Conservation (phyloP, 1,140 invertebrate species). For the Meteorus sp. region DNA sequence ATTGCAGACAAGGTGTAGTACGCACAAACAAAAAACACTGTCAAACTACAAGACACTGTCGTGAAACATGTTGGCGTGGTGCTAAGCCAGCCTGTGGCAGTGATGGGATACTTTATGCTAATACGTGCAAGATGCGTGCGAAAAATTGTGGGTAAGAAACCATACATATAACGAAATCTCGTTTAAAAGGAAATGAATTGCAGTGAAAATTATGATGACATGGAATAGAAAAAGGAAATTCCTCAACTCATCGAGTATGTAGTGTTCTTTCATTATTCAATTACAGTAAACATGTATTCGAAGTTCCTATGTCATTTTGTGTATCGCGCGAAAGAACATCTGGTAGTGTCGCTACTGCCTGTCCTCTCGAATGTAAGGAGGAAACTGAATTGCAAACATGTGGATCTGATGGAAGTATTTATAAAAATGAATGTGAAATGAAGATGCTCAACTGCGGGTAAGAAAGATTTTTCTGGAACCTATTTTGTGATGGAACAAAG, state of each 20-base stretch:
- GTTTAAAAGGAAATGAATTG: constrained; percentile 30
- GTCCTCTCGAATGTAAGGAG: constrained; percentile 71
- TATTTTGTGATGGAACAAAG: no score
- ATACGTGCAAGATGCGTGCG: constrained; percentile 89
- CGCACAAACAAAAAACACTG: constrained; percentile 85
- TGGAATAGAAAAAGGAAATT: no score
- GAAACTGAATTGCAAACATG: constrained; percentile 72
- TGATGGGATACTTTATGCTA: constrained; percentile 87
- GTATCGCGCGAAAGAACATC: constrained; percentile 75
- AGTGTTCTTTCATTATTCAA: constrained; percentile 1
- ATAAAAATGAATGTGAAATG: constrained; percentile 87
- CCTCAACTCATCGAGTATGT: no score
- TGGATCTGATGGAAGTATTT: constrained; percentile 85
- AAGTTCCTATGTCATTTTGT: constrained; percentile 87
- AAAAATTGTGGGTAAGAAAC: constrained; percentile 82
- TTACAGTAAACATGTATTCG: constrained; percentile 83
- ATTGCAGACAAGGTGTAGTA: constrained; percentile 74
- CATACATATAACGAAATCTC: background rate
- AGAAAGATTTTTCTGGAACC: constrained; percentile 44
- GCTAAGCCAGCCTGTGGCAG: constrained; percentile 89
- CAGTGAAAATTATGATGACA: constrained; percentile 85
- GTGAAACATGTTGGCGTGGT: constrained; percentile 86
- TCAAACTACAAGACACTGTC: constrained; percentile 87
- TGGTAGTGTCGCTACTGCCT: constrained; percentile 62
- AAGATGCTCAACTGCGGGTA: constrained; percentile 88